Evolutionary conservation across 1,140 invertebrate genomes (phyloP), one percentile per base, ranked within the genome.

Genomic region (Tetramorium simillimum): DNA sequence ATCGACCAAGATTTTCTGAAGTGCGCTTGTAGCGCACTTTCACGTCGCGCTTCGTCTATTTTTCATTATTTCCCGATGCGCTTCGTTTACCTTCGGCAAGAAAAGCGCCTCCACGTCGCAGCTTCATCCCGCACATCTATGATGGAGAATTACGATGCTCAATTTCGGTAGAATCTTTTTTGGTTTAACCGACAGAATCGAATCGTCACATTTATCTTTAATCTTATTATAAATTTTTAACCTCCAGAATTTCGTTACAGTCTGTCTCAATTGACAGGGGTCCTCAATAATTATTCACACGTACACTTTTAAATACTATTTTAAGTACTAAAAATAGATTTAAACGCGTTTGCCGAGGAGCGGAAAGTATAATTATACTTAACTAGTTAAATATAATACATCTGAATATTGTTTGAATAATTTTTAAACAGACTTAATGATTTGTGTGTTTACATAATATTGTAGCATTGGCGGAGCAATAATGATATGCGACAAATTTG

Each of bases 1-100:
- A 88, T 90, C 89, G 88, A 82, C 81, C 86, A 76, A 90, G 86
- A 90, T 90, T 90, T 90, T 72, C 89, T 62, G 49, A 78, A 87
- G 82, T 78, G 43, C 58, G 87, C 80, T 82, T 62, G 46, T 43
- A 60, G 58, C 77, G 88, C 43, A 90, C 86, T 90, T 90, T 88
- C 89, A 90, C 88, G 86, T 75, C 73, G 70, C 89, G 62, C 88
- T 80, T 89, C 88, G 70, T 72, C 73, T 58, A 70, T 60, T 84
- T 89, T 87, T 90, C 75, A 67, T 76, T 84, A 85, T 78, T 86
- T 87, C 63, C 67, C 73, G 72, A 78, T 76, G 76, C 70, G 77
- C 72, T 80, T 89, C 89, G 81, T 90, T 90, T 90, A 86, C 86
- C 88, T 87, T 82, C 86, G 84, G 49, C 65, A 76, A 89, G 89